phyloP scores from a whole-genome alignment of 1,140 invertebrate species.

The Drosophila subobscura region DNA sequence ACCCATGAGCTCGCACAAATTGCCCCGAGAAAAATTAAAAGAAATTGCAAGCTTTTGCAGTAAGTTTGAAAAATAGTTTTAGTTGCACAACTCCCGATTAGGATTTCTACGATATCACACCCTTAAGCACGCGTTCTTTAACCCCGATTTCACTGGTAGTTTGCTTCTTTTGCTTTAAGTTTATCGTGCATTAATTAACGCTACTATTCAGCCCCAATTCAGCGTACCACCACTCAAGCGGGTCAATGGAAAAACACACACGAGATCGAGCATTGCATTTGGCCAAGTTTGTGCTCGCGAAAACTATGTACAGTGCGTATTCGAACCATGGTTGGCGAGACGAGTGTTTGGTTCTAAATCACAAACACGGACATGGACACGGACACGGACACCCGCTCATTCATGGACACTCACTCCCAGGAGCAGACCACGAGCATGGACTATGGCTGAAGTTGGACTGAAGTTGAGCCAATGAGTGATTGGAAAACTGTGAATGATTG shows the following conservation, averaged over 20 bases:
- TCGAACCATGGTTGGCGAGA: background rate
- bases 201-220: slow-evolving; percentile 38
- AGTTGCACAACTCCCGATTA: too few relatives aligned
- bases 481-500: slow-evolving; percentile 80
- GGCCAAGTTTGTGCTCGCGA: slow-evolving; percentile 37
- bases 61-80: background rate
- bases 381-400: slow-evolving; percentile 6
- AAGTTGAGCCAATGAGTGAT: slow-evolving; percentile 78
- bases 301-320: slow-evolving; percentile 19
- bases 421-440: slow-evolving; percentile 36
- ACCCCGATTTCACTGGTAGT: too few relatives aligned
- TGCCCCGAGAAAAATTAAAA: background rate
- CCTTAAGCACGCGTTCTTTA: too few relatives aligned
- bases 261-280: slow-evolving; percentile 38
- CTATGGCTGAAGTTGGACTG: slow-evolving; percentile 64
- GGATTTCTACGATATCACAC: too few relatives aligned
- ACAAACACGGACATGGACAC: slow-evolving; percentile 17
- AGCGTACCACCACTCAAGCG: slow-evolving; percentile 34
- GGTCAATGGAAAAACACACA: slow-evolving; percentile 43
- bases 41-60: background rate
- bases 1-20: slow-evolving; percentile 36
- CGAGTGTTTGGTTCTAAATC: slow-evolving; percentile 31
- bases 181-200: slow-evolving; percentile 61
- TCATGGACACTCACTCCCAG: slow-evolving; percentile 20
- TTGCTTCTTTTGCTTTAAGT: background rate